Percentiles rank a stretch among this genome's conserved stretches.
phyloP scores from a whole-genome alignment of 2,797 vertebrate genomes.

The Pangasius mekongensis region DNA sequence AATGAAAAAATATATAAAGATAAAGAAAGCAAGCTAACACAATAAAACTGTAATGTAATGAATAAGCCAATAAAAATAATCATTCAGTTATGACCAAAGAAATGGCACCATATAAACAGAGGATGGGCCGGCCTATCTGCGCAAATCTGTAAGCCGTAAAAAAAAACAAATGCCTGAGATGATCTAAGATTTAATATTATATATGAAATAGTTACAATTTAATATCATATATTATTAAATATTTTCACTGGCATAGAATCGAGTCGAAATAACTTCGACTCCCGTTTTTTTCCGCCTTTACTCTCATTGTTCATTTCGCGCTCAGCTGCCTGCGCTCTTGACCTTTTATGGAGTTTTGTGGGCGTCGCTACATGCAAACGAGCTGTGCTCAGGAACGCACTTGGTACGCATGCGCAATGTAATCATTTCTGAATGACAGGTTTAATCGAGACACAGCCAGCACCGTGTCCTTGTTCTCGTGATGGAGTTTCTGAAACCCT shows the following conservation, averaged over 20 bases:
- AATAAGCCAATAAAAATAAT: not conserved
- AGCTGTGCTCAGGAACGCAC: not conserved
- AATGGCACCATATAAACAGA: no score
- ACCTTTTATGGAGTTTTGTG: not conserved
- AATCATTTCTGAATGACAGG: not conserved
- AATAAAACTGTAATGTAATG: not conserved
- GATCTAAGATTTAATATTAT: not conserved
- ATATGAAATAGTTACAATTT: no score
- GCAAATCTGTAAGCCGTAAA: no score
- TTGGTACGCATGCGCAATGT: not conserved
- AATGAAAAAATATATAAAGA: not conserved
- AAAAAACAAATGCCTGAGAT: no score
- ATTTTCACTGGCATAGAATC: not conserved
- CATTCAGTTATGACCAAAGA: not conserved
- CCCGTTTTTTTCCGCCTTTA: not conserved
- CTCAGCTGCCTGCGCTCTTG: not conserved
- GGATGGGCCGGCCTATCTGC: no score
- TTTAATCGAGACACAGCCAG: not conserved
- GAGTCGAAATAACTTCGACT: not conserved
- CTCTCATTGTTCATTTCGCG: not conserved
- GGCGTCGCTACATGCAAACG: not conserved
- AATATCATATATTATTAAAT: no score
- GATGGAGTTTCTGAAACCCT: constrained; percentile 54
- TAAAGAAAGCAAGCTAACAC: not conserved
- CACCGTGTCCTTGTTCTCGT: not conserved